Conservation (phyloP, 2,113 vertebrate species). For the Cyprinus carpio region DNA sequence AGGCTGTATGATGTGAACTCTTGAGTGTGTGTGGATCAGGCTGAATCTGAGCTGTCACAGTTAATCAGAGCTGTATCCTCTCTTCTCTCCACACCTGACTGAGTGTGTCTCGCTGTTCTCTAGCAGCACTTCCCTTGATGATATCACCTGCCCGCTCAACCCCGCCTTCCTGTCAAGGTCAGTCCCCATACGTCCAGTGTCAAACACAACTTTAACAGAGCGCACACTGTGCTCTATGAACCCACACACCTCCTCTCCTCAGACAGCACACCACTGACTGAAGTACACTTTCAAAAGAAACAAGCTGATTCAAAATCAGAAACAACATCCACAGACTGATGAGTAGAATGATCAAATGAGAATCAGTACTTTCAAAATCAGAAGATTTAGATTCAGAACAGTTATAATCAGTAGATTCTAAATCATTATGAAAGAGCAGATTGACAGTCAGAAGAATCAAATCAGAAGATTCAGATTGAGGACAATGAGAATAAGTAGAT, state of each 20-base stretch:
- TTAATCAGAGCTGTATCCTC: constrained; percentile 21
- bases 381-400: not conserved
- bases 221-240: constrained; percentile 36
- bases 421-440: not conserved
- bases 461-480: not conserved
- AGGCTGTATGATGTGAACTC: constrained; percentile 48
- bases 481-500: not conserved
- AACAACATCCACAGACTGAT: too few species aligned
- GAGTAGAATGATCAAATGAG: not conserved
- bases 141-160: constrained; percentile 56
- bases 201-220: constrained; percentile 8
- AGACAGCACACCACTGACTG: not conserved
- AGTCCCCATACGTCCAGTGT: constrained; percentile 52
- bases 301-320: not conserved
- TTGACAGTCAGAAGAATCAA: not conserved
- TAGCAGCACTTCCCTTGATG: constrained; percentile 51
- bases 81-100: constrained; percentile 23
- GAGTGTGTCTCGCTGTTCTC: constrained; percentile 12
- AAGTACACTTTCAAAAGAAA: not conserved
- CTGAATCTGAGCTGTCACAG: constrained; percentile 21
- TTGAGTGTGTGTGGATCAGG: constrained; percentile 50
- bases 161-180: constrained; percentile 31
- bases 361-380: not conserved
- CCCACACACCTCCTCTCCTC: not conserved
- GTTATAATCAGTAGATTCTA: not conserved